Base-by-base conservation (phyloP, 2,113 vertebrate species). In the Equus przewalskii region DNA sequence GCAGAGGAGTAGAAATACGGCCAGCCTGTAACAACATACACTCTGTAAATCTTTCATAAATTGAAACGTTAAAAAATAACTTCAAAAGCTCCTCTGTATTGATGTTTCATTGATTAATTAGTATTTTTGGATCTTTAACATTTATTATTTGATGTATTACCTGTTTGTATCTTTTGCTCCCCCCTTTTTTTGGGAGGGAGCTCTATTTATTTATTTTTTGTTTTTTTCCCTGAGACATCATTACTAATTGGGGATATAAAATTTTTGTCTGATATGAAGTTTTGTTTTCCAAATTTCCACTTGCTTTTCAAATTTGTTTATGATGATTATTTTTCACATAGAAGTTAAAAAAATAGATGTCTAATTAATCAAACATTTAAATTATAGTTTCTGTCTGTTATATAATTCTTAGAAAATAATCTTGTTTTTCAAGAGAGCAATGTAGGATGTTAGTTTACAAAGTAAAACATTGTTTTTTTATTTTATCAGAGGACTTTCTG, bases 241-340 rank as follows among this genome's bases (percentile, higher is more conserved):
- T 70, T 93, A 69, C 16, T 24, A 76, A n/a, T 36, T 58, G 12
- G 3, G 46, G 24, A 81, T 85, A 69, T 54, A 58, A 46, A 18
- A 44, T 72, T 78, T 92, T 94, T 67, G 8, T 73, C 28, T 86
- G 26, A 3, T n/a, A 64, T 75, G 41, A 75, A 73, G 21, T 92
- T 95, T 92, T 65, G 6, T 94, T 86, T 94, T 86, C n/a, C 16
- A 96, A 69, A 84, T 92, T 92, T 86, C 51, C 21, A 51, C 0
- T 94, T 78, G 30, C 51, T 72, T 88, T 89, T 87, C 19, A 92
- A 75, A 73, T 92, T 86, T 91, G 13, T 76, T 76, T 89, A n/a
- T 64, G 28, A 6, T 76, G 51, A 41, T 65, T 65, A 33, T 75
- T 79, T 92, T 60, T 46, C 5, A 92, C 21, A 67, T 6, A 89